phyloP scores from a whole-genome alignment of 2,888 invertebrate genomes.

The Eumerus sabulonum region DNA sequence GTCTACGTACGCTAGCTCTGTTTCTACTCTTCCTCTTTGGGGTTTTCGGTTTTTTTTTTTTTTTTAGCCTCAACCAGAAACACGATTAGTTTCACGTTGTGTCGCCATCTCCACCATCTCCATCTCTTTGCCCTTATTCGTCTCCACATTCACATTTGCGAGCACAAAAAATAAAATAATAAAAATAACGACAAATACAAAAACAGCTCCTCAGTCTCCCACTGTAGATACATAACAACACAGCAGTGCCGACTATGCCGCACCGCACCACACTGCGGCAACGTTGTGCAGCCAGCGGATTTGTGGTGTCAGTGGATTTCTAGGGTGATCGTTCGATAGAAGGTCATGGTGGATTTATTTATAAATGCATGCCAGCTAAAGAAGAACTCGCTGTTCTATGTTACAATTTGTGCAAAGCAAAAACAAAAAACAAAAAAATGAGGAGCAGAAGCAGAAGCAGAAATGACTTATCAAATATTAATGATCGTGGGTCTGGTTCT shows the following conservation, averaged over 20 bases:
- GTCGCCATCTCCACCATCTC: slow-evolving; percentile 20
- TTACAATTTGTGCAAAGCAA: slow-evolving; percentile 28
- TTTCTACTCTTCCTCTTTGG: slow-evolving; percentile 44
- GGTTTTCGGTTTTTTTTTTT: slow-evolving; percentile 19
- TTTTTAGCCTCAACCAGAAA: slow-evolving; percentile 8
- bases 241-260: no score
- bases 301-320: slow-evolving; percentile 73
- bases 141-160: slow-evolving; percentile 31
- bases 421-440: slow-evolving; percentile 4
- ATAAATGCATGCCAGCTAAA: slow-evolving; percentile 55
- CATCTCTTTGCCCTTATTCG: slow-evolving; percentile 3
- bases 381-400: slow-evolving; percentile 54
- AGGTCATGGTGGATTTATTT: slow-evolving; percentile 71
- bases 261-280: no score
- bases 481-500: slow-evolving; percentile 13
- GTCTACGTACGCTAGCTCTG: slow-evolving; percentile 15
- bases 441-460: slow-evolving; percentile 19
- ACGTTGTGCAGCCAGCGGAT: slow-evolving; percentile 52
- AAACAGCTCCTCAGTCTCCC: no score
- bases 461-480: slow-evolving; percentile 54
- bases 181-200: no score
- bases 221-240: no score
- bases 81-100: slow-evolving; percentile 56
- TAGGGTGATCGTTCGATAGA: slow-evolving; percentile 74
- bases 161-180: background rate